Evolutionary conservation across 2,797 vertebrate genomes (phyloP).

Genomic region (Apogon hyalosoma): DNA sequence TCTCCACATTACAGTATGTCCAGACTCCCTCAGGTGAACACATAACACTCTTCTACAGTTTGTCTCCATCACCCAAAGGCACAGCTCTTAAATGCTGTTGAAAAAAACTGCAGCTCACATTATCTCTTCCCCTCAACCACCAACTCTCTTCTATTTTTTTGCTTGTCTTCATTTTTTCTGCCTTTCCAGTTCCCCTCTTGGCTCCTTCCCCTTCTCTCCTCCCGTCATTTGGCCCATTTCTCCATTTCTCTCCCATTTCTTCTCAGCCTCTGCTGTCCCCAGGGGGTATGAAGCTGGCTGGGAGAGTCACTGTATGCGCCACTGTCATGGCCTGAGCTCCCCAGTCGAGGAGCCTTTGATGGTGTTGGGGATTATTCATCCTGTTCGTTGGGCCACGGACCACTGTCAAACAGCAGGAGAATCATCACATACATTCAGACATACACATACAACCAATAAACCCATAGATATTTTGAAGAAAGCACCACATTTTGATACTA

Average conservation of each 20-base stretch:
- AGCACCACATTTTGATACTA: constrained; percentile 59
- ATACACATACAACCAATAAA: constrained; percentile 47
- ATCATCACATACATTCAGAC: constrained; percentile 49
- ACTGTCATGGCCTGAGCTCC: constrained; percentile 78
- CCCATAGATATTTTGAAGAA: constrained; percentile 45
- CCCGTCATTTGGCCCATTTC: constrained; percentile 58
- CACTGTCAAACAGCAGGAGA: constrained; percentile 67
- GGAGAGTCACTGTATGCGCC: constrained; percentile 66
- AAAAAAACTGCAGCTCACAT: constrained; percentile 52
- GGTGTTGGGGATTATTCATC: constrained; percentile 80
- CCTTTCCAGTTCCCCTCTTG: constrained; percentile 54
- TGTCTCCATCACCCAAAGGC: constrained; percentile 48
- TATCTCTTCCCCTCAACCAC: constrained; percentile 45
- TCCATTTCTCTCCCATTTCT: constrained; percentile 63
- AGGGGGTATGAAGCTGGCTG: constrained; percentile 70
- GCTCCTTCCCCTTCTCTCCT: constrained; percentile 45
- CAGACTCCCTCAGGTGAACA: not conserved
- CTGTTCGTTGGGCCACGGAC: constrained; percentile 69
- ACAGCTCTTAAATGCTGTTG: constrained; percentile 37
- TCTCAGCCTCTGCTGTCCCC: constrained; percentile 67
- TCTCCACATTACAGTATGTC: constrained; percentile 1
- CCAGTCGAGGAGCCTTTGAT: constrained; percentile 79
- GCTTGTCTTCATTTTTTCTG: constrained; percentile 45
- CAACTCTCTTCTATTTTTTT: constrained; percentile 22
- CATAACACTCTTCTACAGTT: constrained; percentile 15